These are phyloP conservation scores for Gymnobelideus leadbeateri DNA, from an alignment of 2,113 vertebrate species.

Conservation along the genomic window DNA sequence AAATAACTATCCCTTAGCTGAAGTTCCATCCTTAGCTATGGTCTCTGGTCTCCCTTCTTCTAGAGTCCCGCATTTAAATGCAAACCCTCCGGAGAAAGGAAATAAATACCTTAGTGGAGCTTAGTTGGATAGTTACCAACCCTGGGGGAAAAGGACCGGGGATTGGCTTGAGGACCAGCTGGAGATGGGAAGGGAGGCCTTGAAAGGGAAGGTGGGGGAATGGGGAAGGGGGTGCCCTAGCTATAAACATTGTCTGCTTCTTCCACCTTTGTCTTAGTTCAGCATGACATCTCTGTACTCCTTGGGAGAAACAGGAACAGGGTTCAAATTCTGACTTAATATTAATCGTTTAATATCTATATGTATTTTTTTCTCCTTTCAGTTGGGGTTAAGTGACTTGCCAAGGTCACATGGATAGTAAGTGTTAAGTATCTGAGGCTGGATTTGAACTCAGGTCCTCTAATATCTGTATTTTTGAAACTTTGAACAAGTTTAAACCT, in stretches of 20 bases:
- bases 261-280: not conserved
- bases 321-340: not conserved
- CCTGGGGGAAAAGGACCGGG: not conserved
- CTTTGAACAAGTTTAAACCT: not conserved
- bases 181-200: not conserved
- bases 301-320: not conserved
- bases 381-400: too few species aligned
- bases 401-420: too few species aligned
- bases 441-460: too few species aligned
- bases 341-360: too few species aligned
- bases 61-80: not conserved
- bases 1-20: not conserved
- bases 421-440: too few species aligned
- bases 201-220: too few species aligned
- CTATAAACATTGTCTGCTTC: not conserved
- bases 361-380: too few species aligned
- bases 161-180: not conserved
- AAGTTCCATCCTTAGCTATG: not conserved
- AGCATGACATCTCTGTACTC: not conserved
- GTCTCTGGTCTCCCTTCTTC: not conserved
- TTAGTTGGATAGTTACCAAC: not conserved
- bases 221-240: not conserved
- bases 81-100: not conserved
- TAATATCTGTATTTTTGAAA: too few species aligned
- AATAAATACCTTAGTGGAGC: too few species aligned